Evolutionary conservation across 2,888 invertebrate species (phyloP).

Genomic region (Pogonocherus hispidulus): DNA sequence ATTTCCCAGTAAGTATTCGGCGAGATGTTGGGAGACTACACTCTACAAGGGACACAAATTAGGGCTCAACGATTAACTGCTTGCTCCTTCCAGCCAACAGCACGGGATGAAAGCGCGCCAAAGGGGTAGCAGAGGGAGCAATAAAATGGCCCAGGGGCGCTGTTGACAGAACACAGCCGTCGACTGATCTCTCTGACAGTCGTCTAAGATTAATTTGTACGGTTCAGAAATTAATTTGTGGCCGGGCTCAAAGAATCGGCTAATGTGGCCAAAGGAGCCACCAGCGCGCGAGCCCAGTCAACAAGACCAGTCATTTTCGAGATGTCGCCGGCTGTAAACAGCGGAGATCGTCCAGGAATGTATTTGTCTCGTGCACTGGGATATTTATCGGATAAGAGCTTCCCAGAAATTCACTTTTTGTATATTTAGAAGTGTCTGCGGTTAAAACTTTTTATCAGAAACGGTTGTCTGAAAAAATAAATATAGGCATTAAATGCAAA

Average conservation of each 20-base stretch:
- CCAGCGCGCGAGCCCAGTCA: conserved; percentile 40
- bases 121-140: not conserved
- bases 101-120: not conserved
- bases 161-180: conserved; percentile 42
- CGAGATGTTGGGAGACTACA: no score
- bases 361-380: no score
- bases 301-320: conserved; percentile 23
- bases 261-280: conserved; percentile 51
- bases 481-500: no score
- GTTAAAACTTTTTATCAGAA: no score
- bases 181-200: conserved; percentile 24
- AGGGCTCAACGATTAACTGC: conserved; percentile 1
- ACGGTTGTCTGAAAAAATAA: no score
- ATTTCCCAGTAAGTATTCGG: no score
- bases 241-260: conserved; percentile 47
- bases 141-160: conserved; percentile 22
- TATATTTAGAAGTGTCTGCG: no score
- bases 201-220: conserved; percentile 51
- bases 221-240: conserved; percentile 52
- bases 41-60: no score
- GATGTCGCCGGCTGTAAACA: not conserved
- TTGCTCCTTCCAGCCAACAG: not conserved
- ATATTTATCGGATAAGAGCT: no score
- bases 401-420: no score
- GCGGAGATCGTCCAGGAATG: not conserved